These are phyloP conservation scores for Protonemura montana DNA, from an alignment of 2,888 invertebrate genomes.

Conservation along the genomic window DNA sequence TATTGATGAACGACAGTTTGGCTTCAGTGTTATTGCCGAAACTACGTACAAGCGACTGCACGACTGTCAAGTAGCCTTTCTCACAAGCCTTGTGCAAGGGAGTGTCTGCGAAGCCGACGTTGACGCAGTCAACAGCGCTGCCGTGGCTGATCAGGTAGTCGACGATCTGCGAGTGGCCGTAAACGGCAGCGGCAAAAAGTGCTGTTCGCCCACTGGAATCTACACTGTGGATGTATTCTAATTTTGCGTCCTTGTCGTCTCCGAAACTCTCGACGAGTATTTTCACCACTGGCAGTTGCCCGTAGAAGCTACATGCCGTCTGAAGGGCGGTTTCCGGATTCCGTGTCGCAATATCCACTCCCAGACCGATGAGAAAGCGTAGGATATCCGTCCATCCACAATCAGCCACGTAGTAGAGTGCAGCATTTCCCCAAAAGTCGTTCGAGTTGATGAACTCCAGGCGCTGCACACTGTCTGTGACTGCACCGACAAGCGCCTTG, in stretches of 20 bases:
- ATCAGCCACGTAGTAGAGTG: not conserved
- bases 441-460: not conserved
- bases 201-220: not conserved
- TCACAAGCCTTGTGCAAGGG: not conserved
- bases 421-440: not conserved
- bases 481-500: not conserved
- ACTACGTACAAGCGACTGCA: not conserved
- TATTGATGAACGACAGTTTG: not conserved
- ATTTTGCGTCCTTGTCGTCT: not conserved
- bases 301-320: not conserved
- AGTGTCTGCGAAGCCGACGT: not conserved
- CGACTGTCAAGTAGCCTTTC: not conserved
- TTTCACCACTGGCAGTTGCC: not conserved
- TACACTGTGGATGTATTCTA: not conserved
- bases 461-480: not conserved
- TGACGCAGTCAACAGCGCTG: not conserved
- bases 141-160: not conserved
- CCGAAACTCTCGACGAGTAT: constrained; percentile 22
- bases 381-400: not conserved
- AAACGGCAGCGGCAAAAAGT: not conserved
- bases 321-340: not conserved
- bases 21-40: not conserved
- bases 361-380: not conserved
- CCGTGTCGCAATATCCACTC: not conserved
- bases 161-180: not conserved